These are phyloP conservation scores for Podiceps cristatus DNA, from an alignment of 2,113 vertebrate species.

Conservation along the genomic window DNA sequence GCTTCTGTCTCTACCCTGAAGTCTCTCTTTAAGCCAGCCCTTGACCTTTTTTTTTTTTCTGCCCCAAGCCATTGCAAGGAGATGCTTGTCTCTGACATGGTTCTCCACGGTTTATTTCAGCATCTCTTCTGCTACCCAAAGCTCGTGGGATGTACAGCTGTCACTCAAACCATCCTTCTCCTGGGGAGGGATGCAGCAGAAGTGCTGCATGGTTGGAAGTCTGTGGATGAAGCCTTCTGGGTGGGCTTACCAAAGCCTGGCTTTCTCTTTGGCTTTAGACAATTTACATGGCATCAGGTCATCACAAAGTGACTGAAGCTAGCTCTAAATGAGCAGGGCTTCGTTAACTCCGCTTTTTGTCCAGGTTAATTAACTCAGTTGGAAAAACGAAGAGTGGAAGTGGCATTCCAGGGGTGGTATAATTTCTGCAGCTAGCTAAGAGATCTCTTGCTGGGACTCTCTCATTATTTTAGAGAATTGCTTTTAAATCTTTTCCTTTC, in stretches of 20 bases:
- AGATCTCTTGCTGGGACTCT: conserved; percentile 23
- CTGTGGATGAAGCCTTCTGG: neutral
- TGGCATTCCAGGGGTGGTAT: neutral
- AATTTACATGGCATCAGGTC: neutral
- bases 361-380: neutral
- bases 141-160: neutral
- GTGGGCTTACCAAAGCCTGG: neutral
- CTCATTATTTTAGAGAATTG: neutral
- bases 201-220: neutral
- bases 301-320: neutral
- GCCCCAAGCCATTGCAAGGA: neutral
- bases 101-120: neutral
- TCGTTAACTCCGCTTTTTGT: neutral
- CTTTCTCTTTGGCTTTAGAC: neutral
- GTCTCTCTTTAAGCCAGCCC: neutral
- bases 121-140: neutral
- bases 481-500: neutral
- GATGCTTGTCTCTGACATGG: neutral
- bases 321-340: neutral
- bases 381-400: neutral
- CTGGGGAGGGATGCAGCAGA: neutral
- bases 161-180: neutral
- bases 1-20: neutral
- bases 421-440: conserved; percentile 21
- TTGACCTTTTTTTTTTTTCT: neutral